phyloP scores from a whole-genome alignment of 2,113 vertebrate genomes.

The Bubo blakistoni region DNA sequence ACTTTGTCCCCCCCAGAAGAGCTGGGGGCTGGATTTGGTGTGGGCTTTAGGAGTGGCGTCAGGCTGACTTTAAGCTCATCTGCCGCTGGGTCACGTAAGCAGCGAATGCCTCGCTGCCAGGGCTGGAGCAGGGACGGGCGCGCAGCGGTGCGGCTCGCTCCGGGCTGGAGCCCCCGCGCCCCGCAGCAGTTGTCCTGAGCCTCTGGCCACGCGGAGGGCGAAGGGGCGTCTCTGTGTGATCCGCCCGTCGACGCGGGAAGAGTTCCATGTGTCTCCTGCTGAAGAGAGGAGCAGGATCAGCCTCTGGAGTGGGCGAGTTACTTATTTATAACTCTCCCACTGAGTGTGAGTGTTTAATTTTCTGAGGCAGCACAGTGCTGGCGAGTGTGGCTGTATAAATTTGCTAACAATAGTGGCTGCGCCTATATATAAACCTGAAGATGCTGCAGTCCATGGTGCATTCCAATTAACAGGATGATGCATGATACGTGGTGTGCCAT shows the following conservation, averaged over 20 bases:
- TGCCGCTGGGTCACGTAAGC: not conserved
- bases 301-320: not conserved
- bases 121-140: not conserved
- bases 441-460: not conserved
- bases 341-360: conserved; percentile 20
- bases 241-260: not conserved
- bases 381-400: not conserved
- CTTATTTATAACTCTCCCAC: conserved; percentile 46
- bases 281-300: not conserved
- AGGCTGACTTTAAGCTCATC: not conserved
- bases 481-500: not conserved
- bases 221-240: accelerated
- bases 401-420: conserved; percentile 14
- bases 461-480: not conserved
- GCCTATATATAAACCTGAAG: conserved; percentile 8
- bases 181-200: not conserved
- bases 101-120: not conserved
- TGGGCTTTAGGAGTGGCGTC: not conserved
- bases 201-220: not conserved
- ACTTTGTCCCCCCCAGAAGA: not conserved
- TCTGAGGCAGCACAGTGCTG: not conserved
- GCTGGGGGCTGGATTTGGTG: not conserved
- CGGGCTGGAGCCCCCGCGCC: not conserved
- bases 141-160: not conserved
- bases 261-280: not conserved